Evolutionary conservation across 2,797 vertebrate species (phyloP).

Genomic region (Benthosema pterotum): DNA sequence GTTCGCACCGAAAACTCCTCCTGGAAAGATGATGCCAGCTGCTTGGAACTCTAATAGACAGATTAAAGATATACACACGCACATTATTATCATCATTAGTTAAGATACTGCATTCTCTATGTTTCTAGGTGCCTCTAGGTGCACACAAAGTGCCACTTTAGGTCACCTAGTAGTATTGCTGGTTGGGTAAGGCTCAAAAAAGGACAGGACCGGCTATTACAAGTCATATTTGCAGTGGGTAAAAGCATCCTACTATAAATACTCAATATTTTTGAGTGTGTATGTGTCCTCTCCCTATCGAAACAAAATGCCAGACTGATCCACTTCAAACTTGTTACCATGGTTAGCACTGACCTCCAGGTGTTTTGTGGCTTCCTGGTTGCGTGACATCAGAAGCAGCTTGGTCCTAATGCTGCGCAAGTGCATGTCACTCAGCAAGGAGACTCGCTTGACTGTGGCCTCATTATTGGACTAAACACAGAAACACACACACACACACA

Average conservation of each 20-base stretch:
- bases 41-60: slow-evolving; percentile 88
- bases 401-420: slow-evolving; percentile 97
- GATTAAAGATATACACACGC: neutral
- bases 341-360: slow-evolving; percentile 87
- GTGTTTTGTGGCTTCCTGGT: slow-evolving; percentile 98
- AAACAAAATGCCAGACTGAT: too few species aligned
- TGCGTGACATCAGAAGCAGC: slow-evolving; percentile 97
- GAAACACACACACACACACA: slow-evolving; percentile 12
- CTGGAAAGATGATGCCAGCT: slow-evolving; percentile 96
- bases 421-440: slow-evolving; percentile 98
- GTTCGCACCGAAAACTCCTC: slow-evolving; percentile 95
- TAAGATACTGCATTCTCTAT: too few species aligned
- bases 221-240: too few species aligned
- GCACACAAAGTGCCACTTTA: too few species aligned
- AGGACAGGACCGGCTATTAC: too few species aligned
- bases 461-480: slow-evolving; percentile 90
- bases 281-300: too few species aligned
- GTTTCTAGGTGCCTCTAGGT: too few species aligned
- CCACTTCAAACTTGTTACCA: neutral
- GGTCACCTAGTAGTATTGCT: too few species aligned
- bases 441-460: slow-evolving; percentile 93
- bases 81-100: neutral
- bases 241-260: too few species aligned
- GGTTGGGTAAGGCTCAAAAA: too few species aligned
- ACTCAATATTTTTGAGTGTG: too few species aligned